These are phyloP conservation scores for Psittacula cyanocephala DNA, from an alignment of 2,113 vertebrate species.

Conservation along the genomic window DNA sequence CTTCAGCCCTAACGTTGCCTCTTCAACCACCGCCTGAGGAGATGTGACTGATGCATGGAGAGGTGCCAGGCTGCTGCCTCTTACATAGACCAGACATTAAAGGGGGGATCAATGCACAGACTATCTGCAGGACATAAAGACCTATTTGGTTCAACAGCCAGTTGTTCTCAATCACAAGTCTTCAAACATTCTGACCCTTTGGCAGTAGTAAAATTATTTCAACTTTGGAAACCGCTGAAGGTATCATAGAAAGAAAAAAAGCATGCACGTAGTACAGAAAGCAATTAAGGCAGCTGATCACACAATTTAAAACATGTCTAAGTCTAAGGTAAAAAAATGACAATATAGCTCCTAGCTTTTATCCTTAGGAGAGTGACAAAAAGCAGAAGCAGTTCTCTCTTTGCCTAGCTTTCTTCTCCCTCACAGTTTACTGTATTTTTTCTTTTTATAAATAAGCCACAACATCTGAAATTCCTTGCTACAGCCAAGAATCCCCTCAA, in stretches of 20 bases:
- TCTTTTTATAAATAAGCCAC: not conserved
- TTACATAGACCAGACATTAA: not conserved
- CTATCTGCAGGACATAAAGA: not conserved
- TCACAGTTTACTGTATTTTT: not conserved
- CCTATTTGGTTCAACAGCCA: not conserved
- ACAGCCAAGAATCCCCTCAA: not conserved
- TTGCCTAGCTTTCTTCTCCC: not conserved
- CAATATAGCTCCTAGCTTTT: not conserved
- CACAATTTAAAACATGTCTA: not conserved
- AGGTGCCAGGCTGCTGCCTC: not conserved
- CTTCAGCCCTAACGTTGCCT: not conserved
- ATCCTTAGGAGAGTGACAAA: not conserved
- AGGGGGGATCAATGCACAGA: not conserved
- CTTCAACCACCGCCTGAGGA: not conserved
- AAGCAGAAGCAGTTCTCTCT: not conserved
- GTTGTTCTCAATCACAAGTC: not conserved
- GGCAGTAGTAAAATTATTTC: not conserved
- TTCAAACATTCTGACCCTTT: not conserved
- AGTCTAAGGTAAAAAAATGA: not conserved
- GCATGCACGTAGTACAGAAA: not conserved
- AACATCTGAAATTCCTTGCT: not conserved
- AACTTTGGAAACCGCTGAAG: not conserved
- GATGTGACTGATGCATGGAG: rapidly evolving
- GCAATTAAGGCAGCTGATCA: not conserved
- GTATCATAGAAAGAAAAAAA: not conserved